These are phyloP conservation scores for Drosophila siamana DNA, from an alignment of 2,888 invertebrate species.

Conservation along the genomic window DNA sequence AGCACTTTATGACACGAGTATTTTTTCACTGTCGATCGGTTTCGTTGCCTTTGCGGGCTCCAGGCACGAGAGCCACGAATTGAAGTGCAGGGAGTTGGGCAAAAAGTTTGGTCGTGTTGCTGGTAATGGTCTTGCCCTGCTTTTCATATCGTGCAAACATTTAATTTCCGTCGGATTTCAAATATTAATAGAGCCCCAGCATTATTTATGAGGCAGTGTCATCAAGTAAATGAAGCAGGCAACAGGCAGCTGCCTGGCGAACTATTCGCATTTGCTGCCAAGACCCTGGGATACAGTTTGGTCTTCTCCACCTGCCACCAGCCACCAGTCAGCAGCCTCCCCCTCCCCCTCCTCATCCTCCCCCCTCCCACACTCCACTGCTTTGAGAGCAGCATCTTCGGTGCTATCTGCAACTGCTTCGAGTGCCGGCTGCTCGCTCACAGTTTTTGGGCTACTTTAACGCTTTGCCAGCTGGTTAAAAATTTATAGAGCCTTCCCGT, in stretches of 20 bases:
- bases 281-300: no score
- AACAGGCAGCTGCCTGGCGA: slow-evolving; percentile 20
- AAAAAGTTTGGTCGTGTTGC: not conserved
- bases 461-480: slow-evolving; percentile 60
- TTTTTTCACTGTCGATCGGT: no score
- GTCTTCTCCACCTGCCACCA: no score
- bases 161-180: slow-evolving; percentile 72
- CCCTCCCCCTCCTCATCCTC: not conserved
- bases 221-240: slow-evolving; percentile 75
- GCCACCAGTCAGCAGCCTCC: no score
- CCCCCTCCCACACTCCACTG: not conserved
- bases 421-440: no score
- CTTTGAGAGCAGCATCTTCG: slow-evolving; percentile 8
- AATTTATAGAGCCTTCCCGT: slow-evolving; percentile 57
- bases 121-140: not conserved
- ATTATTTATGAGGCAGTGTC: slow-evolving; percentile 77
- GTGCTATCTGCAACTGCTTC: slow-evolving; percentile 24
- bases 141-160: slow-evolving; percentile 40
- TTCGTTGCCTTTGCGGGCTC: no score
- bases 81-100: no score
- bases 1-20: no score
- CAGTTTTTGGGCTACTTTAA: slow-evolving; percentile 39
- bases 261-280: not conserved
- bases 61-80: no score
- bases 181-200: slow-evolving; percentile 71